These are phyloP conservation scores for Acinonyx jubatus DNA, from an alignment of 2,113 vertebrate species.

Conservation along the genomic window DNA sequence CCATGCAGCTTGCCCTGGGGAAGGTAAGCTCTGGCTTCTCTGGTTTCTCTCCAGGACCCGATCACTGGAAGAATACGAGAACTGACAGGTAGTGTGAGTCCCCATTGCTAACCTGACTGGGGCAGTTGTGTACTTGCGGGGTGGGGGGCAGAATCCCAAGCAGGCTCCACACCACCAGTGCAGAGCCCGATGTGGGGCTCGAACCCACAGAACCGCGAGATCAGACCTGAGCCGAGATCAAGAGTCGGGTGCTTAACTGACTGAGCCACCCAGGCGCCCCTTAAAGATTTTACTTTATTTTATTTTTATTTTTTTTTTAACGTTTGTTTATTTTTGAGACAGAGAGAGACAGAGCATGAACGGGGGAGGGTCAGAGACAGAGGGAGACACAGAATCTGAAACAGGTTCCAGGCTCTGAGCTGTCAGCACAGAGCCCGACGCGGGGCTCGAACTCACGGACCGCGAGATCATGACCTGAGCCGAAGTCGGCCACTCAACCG, in stretches of 20 bases:
- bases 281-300: not conserved
- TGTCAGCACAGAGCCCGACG: not conserved
- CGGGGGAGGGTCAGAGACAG: too few relatives aligned
- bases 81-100: accelerated
- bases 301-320: too few relatives aligned
- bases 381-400: too few relatives aligned
- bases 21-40: not conserved
- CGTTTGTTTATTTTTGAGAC: too few relatives aligned
- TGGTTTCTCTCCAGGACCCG: too few relatives aligned
- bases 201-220: not conserved
- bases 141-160: not conserved
- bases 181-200: not conserved
- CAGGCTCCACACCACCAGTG: not conserved
- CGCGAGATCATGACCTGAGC: not conserved
- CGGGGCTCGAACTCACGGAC: not conserved
- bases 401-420: too few relatives aligned
- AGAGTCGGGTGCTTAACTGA: not conserved
- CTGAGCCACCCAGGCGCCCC: not conserved
- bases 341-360: too few relatives aligned
- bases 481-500: not conserved
- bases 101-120: accelerated
- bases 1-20: accelerated
- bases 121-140: not conserved
- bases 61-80: not conserved
- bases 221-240: not conserved